Evolutionary conservation across 2,888 invertebrate species (phyloP).

Genomic region (Trisateles emortualis): DNA sequence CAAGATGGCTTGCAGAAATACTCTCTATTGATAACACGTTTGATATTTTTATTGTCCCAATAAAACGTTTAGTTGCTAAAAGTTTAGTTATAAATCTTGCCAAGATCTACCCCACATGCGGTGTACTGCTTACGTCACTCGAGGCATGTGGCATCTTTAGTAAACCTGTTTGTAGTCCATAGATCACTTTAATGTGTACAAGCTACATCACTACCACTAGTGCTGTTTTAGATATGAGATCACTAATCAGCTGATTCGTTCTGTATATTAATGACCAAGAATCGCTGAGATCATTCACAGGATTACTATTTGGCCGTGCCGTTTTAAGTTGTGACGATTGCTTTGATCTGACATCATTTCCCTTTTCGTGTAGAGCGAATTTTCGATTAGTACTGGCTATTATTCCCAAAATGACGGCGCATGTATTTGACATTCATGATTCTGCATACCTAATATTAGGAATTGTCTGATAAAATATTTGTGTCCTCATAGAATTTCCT

Average conservation of each 20-base stretch:
- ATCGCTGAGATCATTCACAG: conserved; percentile 9
- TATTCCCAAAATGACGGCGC: too few relatives aligned
- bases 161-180: conserved; percentile 6
- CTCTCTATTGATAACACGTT: too few relatives aligned
- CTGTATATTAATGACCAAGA: conserved; percentile 1
- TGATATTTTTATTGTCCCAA: too few relatives aligned
- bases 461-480: too few relatives aligned
- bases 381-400: neutral
- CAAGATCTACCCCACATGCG: neutral
- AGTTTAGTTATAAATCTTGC: too few relatives aligned
- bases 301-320: conserved; percentile 1
- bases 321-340: neutral
- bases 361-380: neutral
- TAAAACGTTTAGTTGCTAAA: too few relatives aligned
- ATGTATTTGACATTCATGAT: too few relatives aligned
- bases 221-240: conserved; percentile 10
- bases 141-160: conserved; percentile 9
- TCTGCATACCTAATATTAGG: too few relatives aligned
- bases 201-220: conserved; percentile 4
- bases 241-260: conserved; percentile 13
- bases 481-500: too few relatives aligned
- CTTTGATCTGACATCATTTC: neutral
- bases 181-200: conserved; percentile 9
- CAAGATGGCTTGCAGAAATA: too few relatives aligned
- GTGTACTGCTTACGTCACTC: conserved; percentile 3